Conservation (phyloP, 1,140 invertebrate genomes). For the Oppia nitens region DNA sequence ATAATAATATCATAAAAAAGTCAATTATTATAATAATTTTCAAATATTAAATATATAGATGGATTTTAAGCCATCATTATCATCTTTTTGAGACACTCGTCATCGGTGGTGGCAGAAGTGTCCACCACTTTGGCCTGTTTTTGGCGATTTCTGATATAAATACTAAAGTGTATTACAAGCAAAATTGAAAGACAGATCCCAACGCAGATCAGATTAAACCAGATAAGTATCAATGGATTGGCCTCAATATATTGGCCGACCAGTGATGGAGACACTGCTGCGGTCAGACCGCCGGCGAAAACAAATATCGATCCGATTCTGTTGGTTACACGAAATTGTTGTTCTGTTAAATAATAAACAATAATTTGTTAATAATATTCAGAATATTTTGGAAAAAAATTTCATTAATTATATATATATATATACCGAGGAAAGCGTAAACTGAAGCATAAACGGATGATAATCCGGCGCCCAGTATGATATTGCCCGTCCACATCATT, state of each 20-base stretch:
- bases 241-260: slow-evolving; percentile 15
- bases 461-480: slow-evolving; percentile 12
- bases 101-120: too few relatives aligned
- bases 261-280: slow-evolving; percentile 8
- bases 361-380: background rate
- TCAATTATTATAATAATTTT: too few relatives aligned
- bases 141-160: background rate
- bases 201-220: slow-evolving; percentile 12
- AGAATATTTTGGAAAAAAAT: background rate
- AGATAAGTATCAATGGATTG: slow-evolving; percentile 13
- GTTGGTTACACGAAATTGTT: slow-evolving; percentile 14
- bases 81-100: too few relatives aligned
- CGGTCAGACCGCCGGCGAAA: slow-evolving; percentile 9
- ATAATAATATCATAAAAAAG: too few relatives aligned
- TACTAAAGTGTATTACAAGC: slow-evolving; percentile 8
- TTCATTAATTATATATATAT: too few relatives aligned
- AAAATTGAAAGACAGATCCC: slow-evolving; percentile 11
- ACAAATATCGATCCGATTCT: slow-evolving; percentile 14
- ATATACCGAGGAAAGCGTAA: slow-evolving; percentile 12
- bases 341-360: too few relatives aligned
- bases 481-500: slow-evolving; percentile 14
- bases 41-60: too few relatives aligned
- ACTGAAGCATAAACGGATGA: slow-evolving; percentile 12
- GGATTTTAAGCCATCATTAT: too few relatives aligned
- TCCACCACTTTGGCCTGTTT: too few relatives aligned